Base-by-base conservation (phyloP, 2,888 invertebrate species). In the Parascotia fuliginaria region DNA sequence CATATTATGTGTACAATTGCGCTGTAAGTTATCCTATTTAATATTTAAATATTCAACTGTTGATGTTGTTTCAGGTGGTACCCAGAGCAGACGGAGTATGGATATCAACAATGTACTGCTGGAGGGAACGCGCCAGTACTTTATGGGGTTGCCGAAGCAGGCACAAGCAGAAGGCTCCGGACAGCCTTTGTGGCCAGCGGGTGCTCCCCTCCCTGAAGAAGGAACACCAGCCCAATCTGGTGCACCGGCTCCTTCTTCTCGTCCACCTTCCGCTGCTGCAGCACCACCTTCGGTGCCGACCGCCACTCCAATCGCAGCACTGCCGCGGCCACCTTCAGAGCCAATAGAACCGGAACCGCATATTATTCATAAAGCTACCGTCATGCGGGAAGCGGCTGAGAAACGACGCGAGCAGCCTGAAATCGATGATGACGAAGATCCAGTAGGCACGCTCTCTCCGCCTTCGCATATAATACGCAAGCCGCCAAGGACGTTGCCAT, bases 41-140 rank as follows among this genome's bases (percentile, higher is more conserved):
- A n/a, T n/a, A n/a, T 29, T 29, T 3, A 5, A 29, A 29, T 29
- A 5, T 29, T 29, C 12, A 31, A 14, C 12, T 13, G 13, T 13
- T 7, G 31, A 13, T 9, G 14, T 68, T 72, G 65, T 82, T 84
- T 43, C 80, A 89, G 89, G 78, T 75, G 73, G 79, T 75, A 70
- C 64, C 70, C 63, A 77, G 65, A 69, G 77, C 68, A 73, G 75
- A 70, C 73, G 79, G 79, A 73, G 93, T 93, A 96, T 96, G 96
- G 96, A 96, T 93, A 94, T 89, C 92, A 95, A 95, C 90, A 96
- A 96, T 94, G 95, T 96, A 91, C 93, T 96, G 94, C 93, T 96
- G 94, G 95, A 96, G 94, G 96, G 95, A 89, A 95, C 95, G 84
- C 95, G 96, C 84, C 96, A 96, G 93, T 96, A 95, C 92, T 96